Conservation (phyloP, 2,113 vertebrate genomes). For the Microtus pennsylvanicus region DNA sequence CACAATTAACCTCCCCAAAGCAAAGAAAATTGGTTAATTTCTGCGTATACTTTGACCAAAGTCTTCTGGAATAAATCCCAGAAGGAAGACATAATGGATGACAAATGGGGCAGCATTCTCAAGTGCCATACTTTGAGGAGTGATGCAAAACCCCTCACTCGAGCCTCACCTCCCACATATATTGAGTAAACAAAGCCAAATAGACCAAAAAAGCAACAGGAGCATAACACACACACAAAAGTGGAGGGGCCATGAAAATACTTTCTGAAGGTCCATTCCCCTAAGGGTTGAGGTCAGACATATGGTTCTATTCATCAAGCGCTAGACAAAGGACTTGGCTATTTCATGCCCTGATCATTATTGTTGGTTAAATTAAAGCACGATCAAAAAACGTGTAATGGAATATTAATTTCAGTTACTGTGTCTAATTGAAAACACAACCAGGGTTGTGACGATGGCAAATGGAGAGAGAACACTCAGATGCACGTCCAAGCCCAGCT, state of each 20-base stretch:
- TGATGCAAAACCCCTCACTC: conserved; percentile 54
- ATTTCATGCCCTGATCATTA: conserved; percentile 76
- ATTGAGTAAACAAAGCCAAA: conserved; percentile 67
- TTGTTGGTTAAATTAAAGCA: conserved; percentile 73
- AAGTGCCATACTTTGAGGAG: conserved; percentile 70
- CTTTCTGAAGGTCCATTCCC: conserved; percentile 79
- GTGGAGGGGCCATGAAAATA: conserved; percentile 68
- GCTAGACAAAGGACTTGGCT: conserved; percentile 75
- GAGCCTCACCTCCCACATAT: conserved; percentile 54
- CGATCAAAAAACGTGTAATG: conserved; percentile 67
- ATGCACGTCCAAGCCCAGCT: conserved; percentile 51
- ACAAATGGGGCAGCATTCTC: conserved; percentile 66
- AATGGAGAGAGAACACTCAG: conserved; percentile 54
- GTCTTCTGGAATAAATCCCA: conserved; percentile 62
- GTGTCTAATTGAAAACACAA: conserved; percentile 62
- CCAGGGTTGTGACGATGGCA: conserved; percentile 56
- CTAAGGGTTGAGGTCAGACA: conserved; percentile 79
- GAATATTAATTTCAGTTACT: conserved; percentile 79
- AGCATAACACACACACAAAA: conserved; percentile 46
- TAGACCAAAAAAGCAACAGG: conserved; percentile 75
- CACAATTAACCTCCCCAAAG: background rate
- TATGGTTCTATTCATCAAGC: conserved; percentile 75
- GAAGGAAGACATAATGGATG: conserved; percentile 58
- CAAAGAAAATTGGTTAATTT: conserved; percentile 46
- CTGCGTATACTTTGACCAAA: conserved; percentile 49